These are phyloP conservation scores for Calidris pugnax DNA, from an alignment of 2,113 vertebrate genomes.

Conservation along the genomic window DNA sequence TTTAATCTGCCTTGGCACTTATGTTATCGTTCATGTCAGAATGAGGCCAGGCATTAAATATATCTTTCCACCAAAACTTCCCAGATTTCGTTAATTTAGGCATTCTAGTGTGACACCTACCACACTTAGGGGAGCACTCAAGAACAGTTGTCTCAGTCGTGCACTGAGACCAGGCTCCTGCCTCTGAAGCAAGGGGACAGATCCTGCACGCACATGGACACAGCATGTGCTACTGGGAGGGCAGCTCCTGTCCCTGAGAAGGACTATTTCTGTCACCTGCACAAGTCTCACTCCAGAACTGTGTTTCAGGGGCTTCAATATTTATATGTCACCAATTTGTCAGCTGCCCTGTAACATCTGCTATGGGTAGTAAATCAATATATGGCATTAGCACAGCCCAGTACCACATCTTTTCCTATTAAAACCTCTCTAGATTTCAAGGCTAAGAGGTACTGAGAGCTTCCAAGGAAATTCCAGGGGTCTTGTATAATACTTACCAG, in stretches of 20 bases:
- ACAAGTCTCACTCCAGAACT: neutral
- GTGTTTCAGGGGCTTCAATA: neutral
- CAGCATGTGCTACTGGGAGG: neutral
- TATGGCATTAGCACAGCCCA: neutral
- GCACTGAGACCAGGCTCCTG: neutral
- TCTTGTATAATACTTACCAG: neutral
- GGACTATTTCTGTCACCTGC: neutral
- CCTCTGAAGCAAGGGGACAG: accelerated
- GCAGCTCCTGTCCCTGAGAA: neutral
- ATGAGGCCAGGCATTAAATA: slow-evolving; percentile 55
- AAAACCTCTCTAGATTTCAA: neutral
- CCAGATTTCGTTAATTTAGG: neutral
- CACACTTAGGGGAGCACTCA: neutral
- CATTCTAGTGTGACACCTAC: neutral
- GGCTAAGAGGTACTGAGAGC: neutral
- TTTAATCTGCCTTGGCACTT: slow-evolving; percentile 55
- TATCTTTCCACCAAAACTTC: slow-evolving; percentile 38
- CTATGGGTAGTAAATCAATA: slow-evolving; percentile 10
- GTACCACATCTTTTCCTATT: neutral
- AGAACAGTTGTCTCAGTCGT: neutral
- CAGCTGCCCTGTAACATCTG: neutral
- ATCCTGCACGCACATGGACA: neutral
- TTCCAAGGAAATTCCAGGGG: slow-evolving; percentile 40
- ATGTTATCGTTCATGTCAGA: slow-evolving; percentile 44
- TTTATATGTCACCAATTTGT: neutral